Percentiles rank a stretch among this genome's conserved stretches.
Conservation (phyloP, 2,113 vertebrate genomes). For the Perognathus longimembris region DNA sequence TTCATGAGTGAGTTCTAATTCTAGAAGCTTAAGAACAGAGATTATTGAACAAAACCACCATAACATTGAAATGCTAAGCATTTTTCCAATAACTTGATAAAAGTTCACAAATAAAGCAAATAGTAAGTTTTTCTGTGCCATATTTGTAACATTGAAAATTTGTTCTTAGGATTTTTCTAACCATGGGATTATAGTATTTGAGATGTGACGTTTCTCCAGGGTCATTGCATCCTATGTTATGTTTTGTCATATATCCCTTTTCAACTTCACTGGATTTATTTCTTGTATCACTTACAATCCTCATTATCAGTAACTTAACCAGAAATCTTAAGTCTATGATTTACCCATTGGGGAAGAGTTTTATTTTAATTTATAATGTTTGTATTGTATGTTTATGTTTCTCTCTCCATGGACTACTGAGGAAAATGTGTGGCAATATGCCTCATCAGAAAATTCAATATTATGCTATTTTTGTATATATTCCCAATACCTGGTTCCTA, state of each 20-base stretch:
- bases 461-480: not conserved
- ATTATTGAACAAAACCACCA: not conserved
- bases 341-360: not conserved
- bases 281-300: too few species aligned
- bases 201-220: not conserved
- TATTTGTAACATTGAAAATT: not conserved
- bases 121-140: not conserved
- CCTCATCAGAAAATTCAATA: not conserved
- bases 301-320: not conserved
- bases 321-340: not conserved
- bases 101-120: not conserved
- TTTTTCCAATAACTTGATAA: not conserved
- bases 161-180: not conserved
- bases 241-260: not conserved
- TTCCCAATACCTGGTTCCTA: not conserved
- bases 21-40: conserved; percentile 4
- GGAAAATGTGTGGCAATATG: not conserved
- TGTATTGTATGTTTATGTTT: not conserved
- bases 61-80: not conserved
- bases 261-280: not conserved
- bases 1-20: not conserved
- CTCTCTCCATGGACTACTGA: not conserved
- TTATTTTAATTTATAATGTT: not conserved
- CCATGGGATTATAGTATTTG: not conserved
- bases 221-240: not conserved